Base-by-base conservation (phyloP, 2,888 invertebrate species). In the Laspeyria flexula region DNA sequence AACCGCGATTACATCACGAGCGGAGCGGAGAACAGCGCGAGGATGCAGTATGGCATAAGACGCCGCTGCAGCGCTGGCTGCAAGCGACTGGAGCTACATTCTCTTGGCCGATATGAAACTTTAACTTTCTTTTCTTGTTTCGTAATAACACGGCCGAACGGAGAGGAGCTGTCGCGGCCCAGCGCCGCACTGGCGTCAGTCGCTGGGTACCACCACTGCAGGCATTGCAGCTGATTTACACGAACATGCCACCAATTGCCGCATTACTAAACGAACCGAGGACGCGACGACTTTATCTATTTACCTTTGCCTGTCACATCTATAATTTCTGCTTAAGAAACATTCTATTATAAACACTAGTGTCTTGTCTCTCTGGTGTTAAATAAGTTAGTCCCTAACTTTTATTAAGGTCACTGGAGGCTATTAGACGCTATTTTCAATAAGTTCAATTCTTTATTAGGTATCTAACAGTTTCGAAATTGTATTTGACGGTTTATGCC, bases 91-190 rank as follows among this genome's bases (percentile, higher is more conserved):
- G 79, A 79, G 80, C 73, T 81, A 81, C 71, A 83, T 79, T 86
- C 81, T 83, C 83, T 79, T 75, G 64, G 75, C 72, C 70, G 77
- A n/a, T n/a, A n/a, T n/a, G n/a, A 79, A 86, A 84, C 80, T 71
- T 72, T 80, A 79, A 86, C 88, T 88, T 89, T 86, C 86, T 79
- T 88, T 89, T 89, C 83, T 81, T 74, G 86, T 90, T 88, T 89
- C 88, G 87, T 88, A 88, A 90, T 83, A 81, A 76, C 65, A 85
- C 83, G 85, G 80, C 76, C 78, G 77, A 85, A 71, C 77, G 75
- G 81, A 83, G 81, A 84, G 74, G 77, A 81, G 77, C 73, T 76
- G 75, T 80, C 77, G 73, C 74, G 77, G 70, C 65, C 55, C 73
- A 73, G 66, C 64, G 66, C 60, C 64, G 66, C 67, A 61, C 56